Conservation (phyloP, 2,113 vertebrate genomes). For the Ahaetulla prasina region DNA sequence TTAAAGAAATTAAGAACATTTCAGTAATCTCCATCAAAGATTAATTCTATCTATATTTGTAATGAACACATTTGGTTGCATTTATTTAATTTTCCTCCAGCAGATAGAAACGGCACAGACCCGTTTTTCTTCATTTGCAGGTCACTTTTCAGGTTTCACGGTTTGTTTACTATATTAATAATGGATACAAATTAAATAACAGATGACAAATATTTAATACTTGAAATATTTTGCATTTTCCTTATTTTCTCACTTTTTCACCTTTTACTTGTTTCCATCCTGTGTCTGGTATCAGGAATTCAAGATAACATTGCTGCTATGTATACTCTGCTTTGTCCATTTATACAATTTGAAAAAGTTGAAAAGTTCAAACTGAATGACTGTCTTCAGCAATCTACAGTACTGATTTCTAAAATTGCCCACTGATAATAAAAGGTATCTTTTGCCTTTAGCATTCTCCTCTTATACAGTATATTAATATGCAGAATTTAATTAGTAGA, state of each 20-base stretch:
- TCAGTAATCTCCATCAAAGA: background rate
- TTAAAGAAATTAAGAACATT: background rate
- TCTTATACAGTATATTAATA: background rate
- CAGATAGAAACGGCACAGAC: background rate
- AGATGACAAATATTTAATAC: background rate
- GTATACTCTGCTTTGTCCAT: background rate
- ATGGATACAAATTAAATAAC: background rate
- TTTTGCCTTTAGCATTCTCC: background rate
- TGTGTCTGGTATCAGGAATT: background rate
- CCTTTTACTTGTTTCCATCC: background rate
- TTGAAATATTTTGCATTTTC: background rate
- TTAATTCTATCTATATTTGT: background rate
- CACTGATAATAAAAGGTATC: too few relatives aligned
- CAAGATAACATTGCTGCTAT: background rate
- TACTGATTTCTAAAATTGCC: background rate
- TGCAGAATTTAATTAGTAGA: background rate
- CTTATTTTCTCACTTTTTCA: background rate
- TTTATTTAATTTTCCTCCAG: background rate
- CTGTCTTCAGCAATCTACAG: background rate
- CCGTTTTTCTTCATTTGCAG: background rate
- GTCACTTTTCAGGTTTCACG: background rate
- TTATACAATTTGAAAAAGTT: background rate
- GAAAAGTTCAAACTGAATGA: background rate
- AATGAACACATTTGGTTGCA: background rate
- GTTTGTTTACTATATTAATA: constrained; percentile 9